Conservation (phyloP, 2,888 invertebrate species). For the Neria commutata region DNA sequence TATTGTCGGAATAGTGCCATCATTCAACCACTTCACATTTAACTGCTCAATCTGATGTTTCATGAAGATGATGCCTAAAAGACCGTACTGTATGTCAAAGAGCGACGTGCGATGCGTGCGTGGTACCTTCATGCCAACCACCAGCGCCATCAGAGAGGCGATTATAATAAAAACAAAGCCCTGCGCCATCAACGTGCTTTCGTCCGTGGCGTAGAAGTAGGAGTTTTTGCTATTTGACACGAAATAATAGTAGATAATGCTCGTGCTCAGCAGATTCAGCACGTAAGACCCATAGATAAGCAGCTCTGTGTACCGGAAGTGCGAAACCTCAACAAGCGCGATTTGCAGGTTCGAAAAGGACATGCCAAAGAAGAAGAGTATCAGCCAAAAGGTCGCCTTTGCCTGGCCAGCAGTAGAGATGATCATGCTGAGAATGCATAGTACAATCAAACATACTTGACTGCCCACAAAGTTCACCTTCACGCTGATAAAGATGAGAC, state of each 20-base stretch:
- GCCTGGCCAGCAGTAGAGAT: slow-evolving; percentile 41
- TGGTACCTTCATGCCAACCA: slow-evolving; percentile 56
- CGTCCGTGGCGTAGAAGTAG: slow-evolving; percentile 52
- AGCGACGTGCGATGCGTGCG: slow-evolving; percentile 49
- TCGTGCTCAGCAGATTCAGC: slow-evolving; percentile 45
- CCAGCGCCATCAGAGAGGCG: slow-evolving; percentile 47
- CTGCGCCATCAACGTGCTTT: slow-evolving; percentile 53
- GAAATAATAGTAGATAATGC: slow-evolving; percentile 51
- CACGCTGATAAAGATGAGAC: slow-evolving; percentile 44
- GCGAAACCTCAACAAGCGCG: slow-evolving; percentile 49
- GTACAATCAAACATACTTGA: slow-evolving; percentile 39
- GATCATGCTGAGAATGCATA: slow-evolving; percentile 49
- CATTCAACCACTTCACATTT: slow-evolving; percentile 53
- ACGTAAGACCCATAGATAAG: slow-evolving; percentile 46
- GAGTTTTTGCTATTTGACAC: slow-evolving; percentile 49
- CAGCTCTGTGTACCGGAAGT: slow-evolving; percentile 48
- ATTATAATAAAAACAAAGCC: slow-evolving; percentile 55
- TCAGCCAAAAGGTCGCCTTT: slow-evolving; percentile 49
- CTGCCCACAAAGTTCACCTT: slow-evolving; percentile 51
- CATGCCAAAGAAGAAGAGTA: slow-evolving; percentile 50
- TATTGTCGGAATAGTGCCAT: slow-evolving; percentile 57
- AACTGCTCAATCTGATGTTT: slow-evolving; percentile 58
- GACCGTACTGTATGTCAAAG: slow-evolving; percentile 53
- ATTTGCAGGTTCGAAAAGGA: slow-evolving; percentile 50
- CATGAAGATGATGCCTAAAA: slow-evolving; percentile 55